Base-by-base conservation (phyloP, 2,113 vertebrate genomes). In the Athene noctua region DNA sequence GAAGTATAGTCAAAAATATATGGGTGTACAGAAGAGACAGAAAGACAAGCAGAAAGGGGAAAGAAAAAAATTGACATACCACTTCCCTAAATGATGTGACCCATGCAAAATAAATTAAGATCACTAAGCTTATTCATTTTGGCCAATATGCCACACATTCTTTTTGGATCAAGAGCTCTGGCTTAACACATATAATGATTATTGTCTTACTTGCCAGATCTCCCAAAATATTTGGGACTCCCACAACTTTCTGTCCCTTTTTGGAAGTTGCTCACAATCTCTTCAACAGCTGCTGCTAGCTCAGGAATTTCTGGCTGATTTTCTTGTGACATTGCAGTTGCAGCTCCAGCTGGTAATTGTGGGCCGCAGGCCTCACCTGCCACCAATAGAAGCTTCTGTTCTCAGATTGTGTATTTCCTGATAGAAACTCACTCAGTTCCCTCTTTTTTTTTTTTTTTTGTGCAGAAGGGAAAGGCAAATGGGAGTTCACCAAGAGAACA, bases 211-310 rank as follows among this genome's bases (percentile, higher is more conserved):
- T 74, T 92, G 65, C 63, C 75, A 94, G 68, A 49, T 74, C 10
- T 90, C 62, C 80, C 46, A 78, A 81, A 95, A 93, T 96, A 84
- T 91, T 94, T 95, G 86, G 15, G 20, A 67, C 47, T 86, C 59
- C 27, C 11, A 52, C 0, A 2, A 26, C 63, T 96, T 89, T 80
- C 34, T 80, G 59, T 71, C 32, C 15, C 66, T 89, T 75, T 78
- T 94, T 89, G 59, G 52, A 84, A 94, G 65, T 87, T 92, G 59
- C 55, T 88, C 15, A 26, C 32, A 19, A 34, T 85, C 38, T 81
- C 70, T 79, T 89, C 47, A 89, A 55, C 68, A 95, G 86, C 72
- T 92, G 89, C 40, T 89, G 57, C 72, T 84, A 91, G 61, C 40
- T 85, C 36, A 92, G 65, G 38, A 94, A 63, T 95, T 91, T 65